Evolutionary conservation across 2,888 invertebrate species (phyloP), one percentile per base, ranked within the genome.

Genomic region (Escarpia spicata): DNA sequence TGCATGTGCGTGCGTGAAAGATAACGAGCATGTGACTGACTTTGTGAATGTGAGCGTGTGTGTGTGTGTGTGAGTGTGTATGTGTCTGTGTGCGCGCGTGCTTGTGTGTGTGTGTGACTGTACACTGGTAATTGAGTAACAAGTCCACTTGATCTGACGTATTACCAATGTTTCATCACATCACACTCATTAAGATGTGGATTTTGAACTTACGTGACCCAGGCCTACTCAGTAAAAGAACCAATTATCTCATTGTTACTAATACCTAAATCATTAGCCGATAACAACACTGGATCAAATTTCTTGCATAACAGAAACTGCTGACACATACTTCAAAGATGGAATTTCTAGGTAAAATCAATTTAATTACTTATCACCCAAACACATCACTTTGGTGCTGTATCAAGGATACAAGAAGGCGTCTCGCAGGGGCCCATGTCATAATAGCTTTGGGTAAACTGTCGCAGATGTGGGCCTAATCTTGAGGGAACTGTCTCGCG

Each of bases 211-310:
- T 19, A 75, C 15, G 4, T 75, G 75, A 26, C n/a, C 75, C 75
- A 19, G 19, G 75, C 26, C 75, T 75, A 75, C 26, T 75, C 2
- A n/a, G 15, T 75, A 75, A 26, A 75, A 75, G 75, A 75, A 75
- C 75, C 75, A 75, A 26, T 75, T 75, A 75, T n/a, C 75, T 75
- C 75, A 75, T 75, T 75, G 75, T 75, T 75, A 75, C 75, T 75
- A 3, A 75, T 75, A 26, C 75, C n/a, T 75, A 26, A 75, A 75
- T 75, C 19, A 75, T 75, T 75, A 75, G 75, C 75, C 19, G 26
- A 75, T 26, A 75, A 75, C 26, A 6, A 75, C 19, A 75, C 2
- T n/a, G n/a, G 75, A 75, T 75, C 0, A 26, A 75, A 75, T 75
- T 75, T 75, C 75, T 15, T 75, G 26, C 19, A 75, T 26, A 75